Conservation (phyloP, 1,140 invertebrate species). For the Euschistus heros region DNA sequence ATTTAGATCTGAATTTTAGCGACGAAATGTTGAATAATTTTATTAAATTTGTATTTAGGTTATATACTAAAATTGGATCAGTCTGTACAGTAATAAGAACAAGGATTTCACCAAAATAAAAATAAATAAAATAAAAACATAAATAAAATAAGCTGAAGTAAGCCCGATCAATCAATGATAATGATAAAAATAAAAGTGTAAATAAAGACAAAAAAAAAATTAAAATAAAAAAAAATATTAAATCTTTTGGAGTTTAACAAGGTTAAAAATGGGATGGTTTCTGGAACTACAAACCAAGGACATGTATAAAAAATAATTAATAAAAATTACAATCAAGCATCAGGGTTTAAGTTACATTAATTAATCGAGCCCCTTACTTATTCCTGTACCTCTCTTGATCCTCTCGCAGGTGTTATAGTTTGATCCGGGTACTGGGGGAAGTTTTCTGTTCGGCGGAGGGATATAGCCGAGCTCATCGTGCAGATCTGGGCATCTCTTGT, state of each 20-base stretch:
- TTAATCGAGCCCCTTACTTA: slow-evolving; percentile 54
- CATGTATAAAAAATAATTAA: slow-evolving; percentile 10
- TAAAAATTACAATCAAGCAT: neutral
- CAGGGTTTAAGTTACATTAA: neutral
- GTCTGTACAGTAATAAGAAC: neutral
- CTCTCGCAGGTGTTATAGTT: slow-evolving; percentile 88
- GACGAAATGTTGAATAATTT: no score
- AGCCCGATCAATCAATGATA: neutral
- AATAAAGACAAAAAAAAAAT: neutral
- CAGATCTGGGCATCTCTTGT: slow-evolving; percentile 71
- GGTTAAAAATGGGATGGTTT: slow-evolving; percentile 10
- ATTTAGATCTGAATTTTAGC: no score
- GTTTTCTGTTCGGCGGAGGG: slow-evolving; percentile 79
- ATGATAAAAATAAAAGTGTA: neutral
- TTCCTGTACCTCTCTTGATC: slow-evolving; percentile 81
- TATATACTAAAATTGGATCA: neutral
- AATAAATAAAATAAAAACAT: slow-evolving; percentile 28
- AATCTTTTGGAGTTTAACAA: neutral
- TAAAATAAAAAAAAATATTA: neutral
- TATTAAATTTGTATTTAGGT: no score
- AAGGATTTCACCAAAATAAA: slow-evolving; percentile 8
- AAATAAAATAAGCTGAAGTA: slow-evolving; percentile 13
- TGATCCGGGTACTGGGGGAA: slow-evolving; percentile 80
- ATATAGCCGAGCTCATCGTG: slow-evolving; percentile 85
- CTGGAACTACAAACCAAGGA: slow-evolving; percentile 17